phyloP scores from a whole-genome alignment of 2,113 vertebrate species.

The Oryctolagus cuniculus region DNA sequence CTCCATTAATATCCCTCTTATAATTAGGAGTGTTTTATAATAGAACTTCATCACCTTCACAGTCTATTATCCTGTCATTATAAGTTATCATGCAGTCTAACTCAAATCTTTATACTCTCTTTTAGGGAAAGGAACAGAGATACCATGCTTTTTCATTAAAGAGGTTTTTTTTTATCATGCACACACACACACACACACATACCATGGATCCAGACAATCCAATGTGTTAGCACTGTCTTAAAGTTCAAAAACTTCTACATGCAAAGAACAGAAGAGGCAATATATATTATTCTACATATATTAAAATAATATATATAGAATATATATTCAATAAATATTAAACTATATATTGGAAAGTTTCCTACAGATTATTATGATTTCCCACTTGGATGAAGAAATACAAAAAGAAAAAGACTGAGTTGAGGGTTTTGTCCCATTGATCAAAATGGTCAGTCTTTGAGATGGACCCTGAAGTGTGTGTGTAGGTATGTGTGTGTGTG shows the following conservation, averaged over 20 bases:
- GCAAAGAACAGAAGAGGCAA: slow-evolving; percentile 52
- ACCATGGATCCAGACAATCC: not conserved
- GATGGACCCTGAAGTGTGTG: not conserved
- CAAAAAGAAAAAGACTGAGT: not conserved
- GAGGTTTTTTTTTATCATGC: not conserved
- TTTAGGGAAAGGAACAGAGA: slow-evolving; percentile 35
- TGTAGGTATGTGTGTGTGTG: not conserved
- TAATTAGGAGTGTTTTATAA: not conserved
- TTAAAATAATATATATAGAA: no score
- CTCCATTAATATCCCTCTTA: not conserved
- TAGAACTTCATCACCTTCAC: not conserved
- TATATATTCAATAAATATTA: not conserved
- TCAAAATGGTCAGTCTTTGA: not conserved
- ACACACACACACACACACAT: not conserved
- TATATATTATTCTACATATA: no score
- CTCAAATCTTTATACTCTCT: slow-evolving; percentile 1
- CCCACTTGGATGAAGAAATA: not conserved
- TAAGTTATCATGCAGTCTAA: not conserved
- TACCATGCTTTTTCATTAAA: not conserved
- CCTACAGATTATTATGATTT: not conserved
- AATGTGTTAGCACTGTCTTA: not conserved
- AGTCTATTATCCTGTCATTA: not conserved
- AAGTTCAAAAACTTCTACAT: slow-evolving; percentile 21
- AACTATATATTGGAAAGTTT: not conserved
- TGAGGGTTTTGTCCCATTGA: not conserved